Conservation (phyloP, 2,888 invertebrate genomes). For the Scaptomyza reducta region DNA sequence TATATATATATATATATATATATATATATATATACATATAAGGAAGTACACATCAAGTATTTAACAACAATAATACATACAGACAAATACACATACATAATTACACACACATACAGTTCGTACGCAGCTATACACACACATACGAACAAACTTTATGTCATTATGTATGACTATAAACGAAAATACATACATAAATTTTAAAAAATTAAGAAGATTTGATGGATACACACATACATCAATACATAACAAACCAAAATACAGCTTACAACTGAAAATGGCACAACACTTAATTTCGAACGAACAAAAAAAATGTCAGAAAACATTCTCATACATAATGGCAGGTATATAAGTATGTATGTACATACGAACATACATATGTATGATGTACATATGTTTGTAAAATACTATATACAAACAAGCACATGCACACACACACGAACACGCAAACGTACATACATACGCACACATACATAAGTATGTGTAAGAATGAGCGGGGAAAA, state of each 20-base stretch:
- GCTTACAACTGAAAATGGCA: slow-evolving; percentile 24
- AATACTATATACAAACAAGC: slow-evolving; percentile 15
- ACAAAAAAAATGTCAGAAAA: background rate
- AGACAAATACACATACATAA: slow-evolving; percentile 20
- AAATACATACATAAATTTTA: background rate
- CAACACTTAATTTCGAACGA: slow-evolving; percentile 1
- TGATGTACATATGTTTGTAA: slow-evolving; percentile 15
- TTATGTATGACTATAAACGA: slow-evolving; percentile 11
- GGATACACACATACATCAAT: background rate
- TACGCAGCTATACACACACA: slow-evolving; percentile 16
- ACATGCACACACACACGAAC: slow-evolving; percentile 26
- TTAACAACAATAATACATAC: slow-evolving; percentile 25
- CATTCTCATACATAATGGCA: slow-evolving; percentile 10
- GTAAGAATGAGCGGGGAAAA: slow-evolving; percentile 5
- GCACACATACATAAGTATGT: slow-evolving; percentile 11
- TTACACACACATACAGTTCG: slow-evolving; percentile 1
- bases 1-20: background rate
- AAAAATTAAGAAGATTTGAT: background rate
- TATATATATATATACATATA: background rate
- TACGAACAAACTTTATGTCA: slow-evolving; percentile 10
- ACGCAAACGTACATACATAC: slow-evolving; percentile 24
- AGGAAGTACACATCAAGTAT: slow-evolving; percentile 37
- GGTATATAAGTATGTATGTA: slow-evolving; percentile 8
- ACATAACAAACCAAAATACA: slow-evolving; percentile 8
- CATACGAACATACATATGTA: slow-evolving; percentile 30